A percentile compares a stretch with the other conserved stretches of the same genome.
These are phyloP conservation scores for Tetragnatha montana DNA, from an alignment of 2,888 invertebrate species.

Conservation along the genomic window DNA sequence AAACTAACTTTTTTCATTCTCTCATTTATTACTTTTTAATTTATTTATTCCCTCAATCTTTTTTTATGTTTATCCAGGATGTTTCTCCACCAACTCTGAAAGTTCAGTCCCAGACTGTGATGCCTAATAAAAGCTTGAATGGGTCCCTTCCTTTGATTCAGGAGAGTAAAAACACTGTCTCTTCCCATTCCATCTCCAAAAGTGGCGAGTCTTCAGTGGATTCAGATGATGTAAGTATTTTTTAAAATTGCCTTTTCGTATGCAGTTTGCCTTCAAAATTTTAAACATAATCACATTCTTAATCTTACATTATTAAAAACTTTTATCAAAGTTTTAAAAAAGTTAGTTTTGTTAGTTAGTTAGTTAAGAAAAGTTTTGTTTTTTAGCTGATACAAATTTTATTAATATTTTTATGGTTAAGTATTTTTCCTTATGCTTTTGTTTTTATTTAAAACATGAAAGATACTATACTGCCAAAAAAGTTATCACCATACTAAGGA, in stretches of 20 bases:
- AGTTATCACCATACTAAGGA: too few relatives aligned
- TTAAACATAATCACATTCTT: not conserved
- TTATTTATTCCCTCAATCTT: not conserved
- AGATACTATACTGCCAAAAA: too few relatives aligned
- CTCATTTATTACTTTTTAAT: not conserved
- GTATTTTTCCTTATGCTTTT: not conserved
- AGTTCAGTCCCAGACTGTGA: slow-evolving; percentile 57
- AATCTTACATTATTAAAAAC: not conserved
- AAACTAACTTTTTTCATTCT: not conserved
- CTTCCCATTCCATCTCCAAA: slow-evolving; percentile 19
- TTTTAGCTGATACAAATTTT: not conserved
- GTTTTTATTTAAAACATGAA: too few relatives aligned
- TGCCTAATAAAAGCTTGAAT: slow-evolving; percentile 49
- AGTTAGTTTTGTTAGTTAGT: not conserved
- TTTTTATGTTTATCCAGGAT: slow-evolving; percentile 21
- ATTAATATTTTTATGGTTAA: not conserved
- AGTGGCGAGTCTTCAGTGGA: slow-evolving; percentile 53
- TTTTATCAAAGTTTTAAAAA: not conserved
- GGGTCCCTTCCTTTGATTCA: slow-evolving; percentile 37
- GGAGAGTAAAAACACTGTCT: slow-evolving; percentile 15
- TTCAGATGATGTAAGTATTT: slow-evolving; percentile 64
- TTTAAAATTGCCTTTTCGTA: not conserved
- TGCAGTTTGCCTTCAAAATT: not conserved
- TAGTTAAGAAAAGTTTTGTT: not conserved
- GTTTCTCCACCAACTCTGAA: slow-evolving; percentile 52